These are phyloP conservation scores for Drosophila carrolli DNA, from an alignment of 1,140 invertebrate species.

Conservation along the genomic window DNA sequence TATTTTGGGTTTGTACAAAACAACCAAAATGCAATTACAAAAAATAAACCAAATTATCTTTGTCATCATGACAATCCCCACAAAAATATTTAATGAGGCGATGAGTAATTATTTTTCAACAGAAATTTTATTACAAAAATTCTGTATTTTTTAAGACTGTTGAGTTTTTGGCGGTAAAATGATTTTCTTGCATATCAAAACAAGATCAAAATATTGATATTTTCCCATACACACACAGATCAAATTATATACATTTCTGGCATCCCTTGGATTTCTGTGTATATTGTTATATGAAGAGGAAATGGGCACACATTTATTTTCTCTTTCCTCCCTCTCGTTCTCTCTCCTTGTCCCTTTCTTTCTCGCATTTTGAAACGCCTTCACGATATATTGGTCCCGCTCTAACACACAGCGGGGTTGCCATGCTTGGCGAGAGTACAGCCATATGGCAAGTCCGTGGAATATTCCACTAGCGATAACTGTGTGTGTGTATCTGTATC, in stretches of 20 bases:
- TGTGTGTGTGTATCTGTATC: not conserved
- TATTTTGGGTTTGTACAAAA: not conserved
- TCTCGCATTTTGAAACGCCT: conserved; percentile 28
- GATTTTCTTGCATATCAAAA: conserved; percentile 11
- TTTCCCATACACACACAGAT: conserved; percentile 3
- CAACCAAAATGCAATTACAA: not conserved
- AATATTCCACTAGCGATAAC: conserved; percentile 69
- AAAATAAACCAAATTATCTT: not conserved
- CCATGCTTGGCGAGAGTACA: conserved; percentile 47
- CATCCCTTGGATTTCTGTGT: conserved; percentile 35
- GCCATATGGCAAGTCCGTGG: conserved; percentile 63
- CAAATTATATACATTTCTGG: conserved; percentile 23
- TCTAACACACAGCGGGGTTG: conserved; percentile 60
- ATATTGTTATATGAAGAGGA: conserved; percentile 29
- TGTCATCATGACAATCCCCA: not conserved
- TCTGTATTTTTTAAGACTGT: not conserved
- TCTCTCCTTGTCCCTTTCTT: conserved; percentile 7
- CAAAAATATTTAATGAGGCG: not conserved
- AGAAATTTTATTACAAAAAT: not conserved
- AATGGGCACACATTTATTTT: conserved; percentile 45
- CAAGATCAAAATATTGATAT: conserved; percentile 25
- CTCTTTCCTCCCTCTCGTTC: not conserved
- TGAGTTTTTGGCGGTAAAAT: conserved; percentile 23
- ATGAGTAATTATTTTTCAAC: not conserved
- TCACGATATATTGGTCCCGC: conserved; percentile 20